A percentile compares a stretch with the other conserved stretches of the same genome.
Conservation (phyloP, 2,888 invertebrate genomes). For the Drosophila limbata region DNA sequence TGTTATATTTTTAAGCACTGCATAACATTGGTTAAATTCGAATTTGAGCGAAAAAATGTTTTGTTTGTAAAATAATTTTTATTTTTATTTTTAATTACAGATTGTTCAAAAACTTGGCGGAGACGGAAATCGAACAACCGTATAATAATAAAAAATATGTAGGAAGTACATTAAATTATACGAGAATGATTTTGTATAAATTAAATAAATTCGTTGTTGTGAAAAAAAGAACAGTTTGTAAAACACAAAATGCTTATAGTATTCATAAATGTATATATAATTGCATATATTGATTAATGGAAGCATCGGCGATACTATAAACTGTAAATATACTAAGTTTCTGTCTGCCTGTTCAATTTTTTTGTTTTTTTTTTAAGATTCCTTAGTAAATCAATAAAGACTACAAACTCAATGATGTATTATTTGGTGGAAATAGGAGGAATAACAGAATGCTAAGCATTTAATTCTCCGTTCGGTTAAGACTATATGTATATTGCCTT, state of each 20-base stretch:
- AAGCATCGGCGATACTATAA: slow-evolving; percentile 5
- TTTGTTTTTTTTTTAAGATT: slow-evolving; percentile 8
- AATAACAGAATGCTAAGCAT: neutral
- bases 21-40: no score
- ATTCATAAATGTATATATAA: slow-evolving; percentile 22
- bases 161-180: slow-evolving; percentile 47
- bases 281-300: slow-evolving; percentile 2
- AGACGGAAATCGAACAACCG: slow-evolving; percentile 93
- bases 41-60: neutral
- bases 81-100: slow-evolving; percentile 85
- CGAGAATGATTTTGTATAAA: slow-evolving; percentile 69
- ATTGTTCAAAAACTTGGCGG: slow-evolving; percentile 92
- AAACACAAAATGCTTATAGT: slow-evolving; percentile 21
- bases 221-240: slow-evolving; percentile 39
- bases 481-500: neutral
- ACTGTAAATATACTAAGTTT: slow-evolving; percentile 21
- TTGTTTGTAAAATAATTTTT: neutral
- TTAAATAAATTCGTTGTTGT: slow-evolving; percentile 72
- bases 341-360: slow-evolving; percentile 2
- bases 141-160: slow-evolving; percentile 86
- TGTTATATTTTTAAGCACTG: no score
- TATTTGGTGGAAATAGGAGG: neutral
- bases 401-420: slow-evolving; percentile 2
- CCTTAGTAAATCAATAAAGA: slow-evolving; percentile 16
- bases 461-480: neutral